Evolutionary conservation across 1,140 invertebrate genomes (phyloP).

Genomic region (Papilio helenus): DNA sequence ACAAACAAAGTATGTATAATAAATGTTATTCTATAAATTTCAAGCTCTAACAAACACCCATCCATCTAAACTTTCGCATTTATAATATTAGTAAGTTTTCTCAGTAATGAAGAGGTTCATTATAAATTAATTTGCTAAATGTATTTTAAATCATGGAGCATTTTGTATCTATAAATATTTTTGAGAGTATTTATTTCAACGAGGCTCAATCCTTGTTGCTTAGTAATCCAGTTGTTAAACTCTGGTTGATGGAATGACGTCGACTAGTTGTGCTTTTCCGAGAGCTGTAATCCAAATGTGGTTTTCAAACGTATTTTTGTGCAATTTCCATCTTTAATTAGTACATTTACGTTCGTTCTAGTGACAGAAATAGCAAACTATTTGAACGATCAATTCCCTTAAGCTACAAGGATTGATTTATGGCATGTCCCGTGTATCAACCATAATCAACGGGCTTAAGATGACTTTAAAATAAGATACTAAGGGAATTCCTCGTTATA

Average conservation of each 20-base stretch:
- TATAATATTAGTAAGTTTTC: too few relatives aligned
- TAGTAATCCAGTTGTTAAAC: background rate
- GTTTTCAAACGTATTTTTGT: background rate
- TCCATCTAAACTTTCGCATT: too few relatives aligned
- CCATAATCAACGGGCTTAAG: background rate
- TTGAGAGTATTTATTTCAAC: background rate
- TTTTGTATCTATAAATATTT: background rate
- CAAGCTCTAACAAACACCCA: too few relatives aligned
- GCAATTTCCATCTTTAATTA: constrained; percentile 4
- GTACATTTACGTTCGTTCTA: background rate
- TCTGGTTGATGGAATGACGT: background rate
- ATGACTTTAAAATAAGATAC: background rate
- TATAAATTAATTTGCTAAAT: too few relatives aligned
- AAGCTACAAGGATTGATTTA: constrained; percentile 1
- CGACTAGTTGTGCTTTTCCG: constrained; percentile 1
- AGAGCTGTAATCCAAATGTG: background rate
- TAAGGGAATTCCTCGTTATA: background rate
- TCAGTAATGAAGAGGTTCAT: too few relatives aligned
- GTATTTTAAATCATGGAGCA: too few relatives aligned
- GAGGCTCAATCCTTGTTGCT: background rate
- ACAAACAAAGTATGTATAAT: too few relatives aligned
- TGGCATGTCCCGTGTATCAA: constrained; percentile 6
- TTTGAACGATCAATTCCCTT: constrained; percentile 5
- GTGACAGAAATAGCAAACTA: background rate
- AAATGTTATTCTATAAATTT: too few relatives aligned